Evolutionary conservation across 1,140 invertebrate genomes (phyloP), one percentile per base, ranked within the genome.

Genomic region (Amyelois transitella): DNA sequence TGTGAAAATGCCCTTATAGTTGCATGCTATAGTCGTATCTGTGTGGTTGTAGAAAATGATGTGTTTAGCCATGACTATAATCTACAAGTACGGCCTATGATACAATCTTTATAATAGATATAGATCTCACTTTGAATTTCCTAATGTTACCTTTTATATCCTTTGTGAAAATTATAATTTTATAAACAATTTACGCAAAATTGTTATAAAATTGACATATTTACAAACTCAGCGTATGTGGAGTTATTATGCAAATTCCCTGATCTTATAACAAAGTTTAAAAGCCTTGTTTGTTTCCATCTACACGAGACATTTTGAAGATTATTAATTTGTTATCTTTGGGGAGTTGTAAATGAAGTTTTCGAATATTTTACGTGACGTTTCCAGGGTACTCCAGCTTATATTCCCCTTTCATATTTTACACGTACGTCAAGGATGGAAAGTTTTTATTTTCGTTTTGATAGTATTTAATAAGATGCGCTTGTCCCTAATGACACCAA

Each of bases 401-500:
- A 62, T 55, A 64, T 61, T 48, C 32, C 51, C 64, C 58, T 73
- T 75, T 68, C 56, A 62, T 69, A 71, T 64, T 72, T 62, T 66
- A 59, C 64, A 70, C 71, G 78, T 77, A 80, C 75, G n/a, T n/a
- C n/a, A 80, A 82, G 78, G 2, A 18, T 51, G 54, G 53, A 62
- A 45, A 58, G 43, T 57, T 50, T 53, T 47, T 65, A 14, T 5
- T 38, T 38, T 38, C 0, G 17, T 38, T n/a, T 38, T 38, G n/a
- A 38, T 38, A 38, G 32, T 38, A 14, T 6, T 38, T 79, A 77
- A 75, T 67, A 45, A 60, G 53, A 67, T 54, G 63, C 70, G 72
- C 77, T 75, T 75, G 69, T 71, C 71, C 69, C 77, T 62, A 72
- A 21, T 73, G 69, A 83, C 80, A 85, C 78, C 81, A 83, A 82